Conservation (phyloP, 2,797 vertebrate species). For the Gymnocypris eckloni region DNA sequence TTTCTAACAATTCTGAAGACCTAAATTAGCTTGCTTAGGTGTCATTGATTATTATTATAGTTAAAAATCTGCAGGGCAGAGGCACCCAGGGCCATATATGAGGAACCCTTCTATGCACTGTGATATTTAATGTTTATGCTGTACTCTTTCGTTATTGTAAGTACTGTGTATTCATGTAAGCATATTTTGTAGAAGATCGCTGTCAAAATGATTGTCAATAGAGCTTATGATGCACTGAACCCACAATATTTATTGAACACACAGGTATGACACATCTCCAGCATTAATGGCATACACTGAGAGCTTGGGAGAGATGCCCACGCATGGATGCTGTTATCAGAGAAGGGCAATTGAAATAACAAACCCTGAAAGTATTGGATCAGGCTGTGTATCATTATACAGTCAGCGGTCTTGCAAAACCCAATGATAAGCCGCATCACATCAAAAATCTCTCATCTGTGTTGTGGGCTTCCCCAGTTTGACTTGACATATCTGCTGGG, state of each 20-base stretch:
- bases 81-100: not conserved
- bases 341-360: conserved; percentile 45
- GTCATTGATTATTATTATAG: too few species aligned
- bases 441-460: conserved; percentile 32
- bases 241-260: conserved; percentile 15
- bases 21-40: too few species aligned
- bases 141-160: not conserved
- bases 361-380: conserved; percentile 42
- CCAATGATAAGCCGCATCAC: conserved; percentile 38
- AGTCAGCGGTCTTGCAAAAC: conserved; percentile 45
- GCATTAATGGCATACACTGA: conserved; percentile 34
- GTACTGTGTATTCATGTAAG: not conserved
- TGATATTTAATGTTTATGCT: not conserved
- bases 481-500: conserved; percentile 6
- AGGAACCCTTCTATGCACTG: not conserved
- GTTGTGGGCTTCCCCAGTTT: conserved; percentile 15
- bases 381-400: conserved; percentile 47
- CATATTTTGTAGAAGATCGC: not conserved
- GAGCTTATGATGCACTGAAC: not conserved
- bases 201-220: not conserved
- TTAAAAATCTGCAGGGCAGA: not conserved
- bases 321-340: conserved; percentile 44
- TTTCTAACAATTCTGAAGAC: too few species aligned
- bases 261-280: conserved; percentile 32
- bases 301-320: conserved; percentile 30